phyloP scores from a whole-genome alignment of 1,140 invertebrate species.

The Panulirus ornatus region DNA sequence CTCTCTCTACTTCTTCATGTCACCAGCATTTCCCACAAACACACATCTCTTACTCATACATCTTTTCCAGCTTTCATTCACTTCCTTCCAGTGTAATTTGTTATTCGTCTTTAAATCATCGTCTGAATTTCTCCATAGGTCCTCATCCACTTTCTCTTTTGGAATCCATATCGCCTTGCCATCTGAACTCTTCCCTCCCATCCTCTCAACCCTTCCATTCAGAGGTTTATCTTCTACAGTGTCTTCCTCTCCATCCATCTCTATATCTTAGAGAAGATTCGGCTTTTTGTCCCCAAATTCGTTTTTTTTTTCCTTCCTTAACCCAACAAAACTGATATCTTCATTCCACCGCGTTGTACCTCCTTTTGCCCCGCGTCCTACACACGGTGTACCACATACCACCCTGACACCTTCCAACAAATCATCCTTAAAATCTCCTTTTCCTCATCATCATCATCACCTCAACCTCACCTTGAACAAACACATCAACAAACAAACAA shows the following conservation, averaged over 20 bases:
- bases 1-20: not conserved
- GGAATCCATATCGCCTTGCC: not conserved
- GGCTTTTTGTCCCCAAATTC: not conserved
- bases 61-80: not conserved
- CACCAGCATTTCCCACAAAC: too few species aligned
- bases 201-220: not conserved
- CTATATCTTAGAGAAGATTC: not conserved
- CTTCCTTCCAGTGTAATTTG: not conserved
- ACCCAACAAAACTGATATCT: not conserved
- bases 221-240: not conserved
- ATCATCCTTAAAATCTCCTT: not conserved
- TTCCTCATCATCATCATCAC: not conserved
- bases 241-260: not conserved
- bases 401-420: too few species aligned
- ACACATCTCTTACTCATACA: not conserved
- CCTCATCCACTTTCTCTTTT: not conserved
- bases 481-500: not conserved
- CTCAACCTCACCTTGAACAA: too few species aligned
- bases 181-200: too few species aligned
- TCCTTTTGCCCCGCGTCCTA: too few species aligned
- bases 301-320: not conserved
- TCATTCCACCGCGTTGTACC: not conserved
- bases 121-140: not conserved
- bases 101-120: not conserved
- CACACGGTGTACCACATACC: too few species aligned